Conservation (phyloP, 2,113 vertebrate genomes). For the Pituophis catenifer region DNA sequence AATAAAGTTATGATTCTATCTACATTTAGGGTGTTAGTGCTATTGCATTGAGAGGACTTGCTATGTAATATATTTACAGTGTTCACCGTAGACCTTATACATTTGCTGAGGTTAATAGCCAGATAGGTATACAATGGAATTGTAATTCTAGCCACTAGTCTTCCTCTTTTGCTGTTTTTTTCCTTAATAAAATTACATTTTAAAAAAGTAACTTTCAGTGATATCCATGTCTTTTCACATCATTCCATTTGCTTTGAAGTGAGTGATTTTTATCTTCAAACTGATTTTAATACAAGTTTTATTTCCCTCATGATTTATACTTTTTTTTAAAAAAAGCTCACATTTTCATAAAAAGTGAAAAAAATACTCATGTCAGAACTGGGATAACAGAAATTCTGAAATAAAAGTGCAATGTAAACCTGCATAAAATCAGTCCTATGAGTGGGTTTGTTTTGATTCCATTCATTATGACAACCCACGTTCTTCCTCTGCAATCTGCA, state of each 20-base stretch:
- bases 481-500: constrained; percentile 19
- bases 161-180: neutral
- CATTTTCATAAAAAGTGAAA: constrained; percentile 41
- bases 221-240: neutral
- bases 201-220: neutral
- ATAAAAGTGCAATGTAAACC: constrained; percentile 44
- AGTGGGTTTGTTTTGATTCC: constrained; percentile 50
- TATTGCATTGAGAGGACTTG: neutral
- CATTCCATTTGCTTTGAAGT: neutral
- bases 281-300: neutral
- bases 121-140: neutral
- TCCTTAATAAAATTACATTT: neutral
- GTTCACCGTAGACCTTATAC: neutral
- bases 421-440: constrained; percentile 36
- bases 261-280: neutral
- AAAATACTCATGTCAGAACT: constrained; percentile 14
- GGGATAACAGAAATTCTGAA: constrained; percentile 40
- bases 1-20: neutral
- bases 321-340: constrained; percentile 27
- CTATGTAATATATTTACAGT: neutral
- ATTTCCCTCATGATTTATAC: constrained; percentile 40
- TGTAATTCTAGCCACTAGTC: neutral
- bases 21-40: neutral
- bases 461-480: constrained; percentile 30
- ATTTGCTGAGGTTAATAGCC: neutral